Conservation (phyloP, 2,113 vertebrate species). For the Sterna hirundo region DNA sequence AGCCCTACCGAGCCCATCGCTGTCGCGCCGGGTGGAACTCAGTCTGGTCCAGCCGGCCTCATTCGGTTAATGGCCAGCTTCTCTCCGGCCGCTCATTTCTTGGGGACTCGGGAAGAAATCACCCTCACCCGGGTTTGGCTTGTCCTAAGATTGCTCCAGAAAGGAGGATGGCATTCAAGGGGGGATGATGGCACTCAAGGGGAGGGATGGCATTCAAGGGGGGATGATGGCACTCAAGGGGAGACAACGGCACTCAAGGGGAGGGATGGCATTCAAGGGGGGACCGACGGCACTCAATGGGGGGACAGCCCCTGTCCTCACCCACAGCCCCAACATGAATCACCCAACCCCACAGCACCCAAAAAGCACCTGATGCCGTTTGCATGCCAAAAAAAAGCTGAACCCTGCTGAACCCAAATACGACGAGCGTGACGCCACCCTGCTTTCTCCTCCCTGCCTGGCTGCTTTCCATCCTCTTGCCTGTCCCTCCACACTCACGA, state of each 20-base stretch:
- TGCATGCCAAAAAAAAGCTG: not conserved
- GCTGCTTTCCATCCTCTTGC: not conserved
- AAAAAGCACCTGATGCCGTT: not conserved
- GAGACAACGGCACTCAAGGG: too few relatives aligned
- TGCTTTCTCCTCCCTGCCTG: not conserved
- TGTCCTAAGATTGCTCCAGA: not conserved
- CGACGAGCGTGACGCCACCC: rapidly evolving
- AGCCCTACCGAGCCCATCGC: not conserved
- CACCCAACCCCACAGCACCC: not conserved
- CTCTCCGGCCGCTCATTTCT: not conserved
- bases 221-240: too few relatives aligned
- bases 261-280: not conserved
- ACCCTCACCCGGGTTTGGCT: not conserved
- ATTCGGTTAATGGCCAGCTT: not conserved
- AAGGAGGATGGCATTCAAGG: too few relatives aligned
- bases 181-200: not conserved
- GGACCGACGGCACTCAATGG: too few relatives aligned
- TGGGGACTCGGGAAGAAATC: not conserved
- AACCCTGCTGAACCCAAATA: too few relatives aligned
- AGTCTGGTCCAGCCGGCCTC: not conserved
- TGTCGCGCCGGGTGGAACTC: not conserved
- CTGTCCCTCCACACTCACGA: rapidly evolving
- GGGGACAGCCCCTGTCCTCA: not conserved
- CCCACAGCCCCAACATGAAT: not conserved
- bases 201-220: not conserved